Evolutionary conservation across 2,888 invertebrate species (phyloP).

Genomic region (Diarsia mendica): DNA sequence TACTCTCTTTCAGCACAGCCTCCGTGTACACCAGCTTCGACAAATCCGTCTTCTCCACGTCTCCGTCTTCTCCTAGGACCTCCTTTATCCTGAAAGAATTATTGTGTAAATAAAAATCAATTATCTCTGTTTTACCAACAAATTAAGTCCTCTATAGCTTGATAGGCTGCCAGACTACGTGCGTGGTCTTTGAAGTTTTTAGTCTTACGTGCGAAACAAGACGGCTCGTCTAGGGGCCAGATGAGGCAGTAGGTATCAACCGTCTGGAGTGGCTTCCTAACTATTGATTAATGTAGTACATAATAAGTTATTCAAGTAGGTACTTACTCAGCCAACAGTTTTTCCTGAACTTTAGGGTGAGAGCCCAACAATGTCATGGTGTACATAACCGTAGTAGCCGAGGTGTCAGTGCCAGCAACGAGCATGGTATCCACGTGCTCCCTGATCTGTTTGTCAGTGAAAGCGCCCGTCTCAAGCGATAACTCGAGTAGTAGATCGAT

Average conservation of each 20-base stretch:
- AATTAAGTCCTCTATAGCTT: neutral
- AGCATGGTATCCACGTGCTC: neutral
- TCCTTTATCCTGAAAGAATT: neutral
- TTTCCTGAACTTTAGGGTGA: neutral
- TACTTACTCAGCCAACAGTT: conserved; percentile 5
- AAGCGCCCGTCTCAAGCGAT: neutral
- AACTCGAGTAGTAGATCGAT: neutral
- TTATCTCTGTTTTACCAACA: neutral
- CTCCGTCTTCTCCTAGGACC: neutral
- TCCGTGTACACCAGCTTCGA: neutral
- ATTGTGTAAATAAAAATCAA: neutral
- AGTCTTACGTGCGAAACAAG: neutral
- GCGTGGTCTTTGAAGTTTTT: neutral
- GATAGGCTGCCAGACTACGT: neutral
- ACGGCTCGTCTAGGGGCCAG: neutral
- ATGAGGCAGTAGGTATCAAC: neutral
- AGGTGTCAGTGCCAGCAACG: neutral
- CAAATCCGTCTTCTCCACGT: neutral
- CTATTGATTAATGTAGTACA: neutral
- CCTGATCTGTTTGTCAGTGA: conserved; percentile 1
- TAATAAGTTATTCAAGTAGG: neutral
- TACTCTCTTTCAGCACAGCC: neutral
- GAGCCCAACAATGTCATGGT: conserved; percentile 2
- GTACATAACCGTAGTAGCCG: neutral
- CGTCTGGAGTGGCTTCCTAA: neutral